Percentiles rank a stretch among this genome's conserved stretches.
phyloP scores from a whole-genome alignment of 2,888 invertebrate genomes.

The Drosophila cognata region DNA sequence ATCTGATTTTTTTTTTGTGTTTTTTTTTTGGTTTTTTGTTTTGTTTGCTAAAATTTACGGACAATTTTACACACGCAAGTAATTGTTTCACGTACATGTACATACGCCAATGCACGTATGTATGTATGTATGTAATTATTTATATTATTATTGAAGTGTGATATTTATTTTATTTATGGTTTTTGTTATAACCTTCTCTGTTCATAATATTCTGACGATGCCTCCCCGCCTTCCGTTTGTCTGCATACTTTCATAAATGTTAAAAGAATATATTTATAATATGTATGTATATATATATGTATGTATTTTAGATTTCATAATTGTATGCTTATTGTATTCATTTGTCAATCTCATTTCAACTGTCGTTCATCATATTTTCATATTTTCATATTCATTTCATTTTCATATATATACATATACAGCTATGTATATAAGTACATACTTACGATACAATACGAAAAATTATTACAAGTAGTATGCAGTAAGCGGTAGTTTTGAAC shows the following conservation, averaged over 20 bases:
- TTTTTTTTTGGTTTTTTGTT: conserved; percentile 23
- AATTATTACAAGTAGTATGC: not conserved
- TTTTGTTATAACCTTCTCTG: conserved; percentile 32
- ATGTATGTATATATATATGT: conserved; percentile 48
- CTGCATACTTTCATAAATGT: conserved; percentile 72
- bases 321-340: conserved; percentile 54
- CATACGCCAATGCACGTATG: conserved; percentile 36
- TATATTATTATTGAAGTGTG: conserved; percentile 75
- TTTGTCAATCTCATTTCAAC: conserved; percentile 36
- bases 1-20: conserved; percentile 37
- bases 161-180: conserved; percentile 66
- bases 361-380: conserved; percentile 15
- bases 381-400: conserved; percentile 9
- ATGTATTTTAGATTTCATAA: conserved; percentile 52
- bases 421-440: conserved; percentile 6
- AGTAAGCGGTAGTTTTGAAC: conserved; percentile 8
- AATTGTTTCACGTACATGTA: conserved; percentile 39
- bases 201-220: conserved; percentile 32
- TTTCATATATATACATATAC: conserved; percentile 9
- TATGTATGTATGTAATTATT: conserved; percentile 53
- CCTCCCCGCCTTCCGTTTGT: conserved; percentile 34
- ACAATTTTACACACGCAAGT: conserved; percentile 81
- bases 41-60: conserved; percentile 82
- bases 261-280: conserved; percentile 81
- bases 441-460: conserved; percentile 17